Percentiles rank a stretch among this genome's conserved stretches.
Evolutionary conservation across 2,797 vertebrate species (phyloP).

Genomic region (Coregonus sp.): DNA sequence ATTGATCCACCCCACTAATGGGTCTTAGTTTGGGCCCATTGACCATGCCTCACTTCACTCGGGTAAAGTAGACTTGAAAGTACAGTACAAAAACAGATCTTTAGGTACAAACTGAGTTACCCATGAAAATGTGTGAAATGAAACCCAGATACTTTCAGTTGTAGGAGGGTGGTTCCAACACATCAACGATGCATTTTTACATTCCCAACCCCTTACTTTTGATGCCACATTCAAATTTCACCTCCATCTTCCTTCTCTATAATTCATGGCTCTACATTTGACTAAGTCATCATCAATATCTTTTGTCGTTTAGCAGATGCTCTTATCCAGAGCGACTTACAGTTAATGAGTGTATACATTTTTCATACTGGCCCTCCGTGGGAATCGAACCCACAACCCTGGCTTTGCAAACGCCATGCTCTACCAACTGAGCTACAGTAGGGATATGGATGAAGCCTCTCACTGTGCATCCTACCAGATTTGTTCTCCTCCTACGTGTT

Average conservation of each 20-base stretch:
- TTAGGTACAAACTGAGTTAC: not conserved
- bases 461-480: not conserved
- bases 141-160: not conserved
- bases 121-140: not conserved
- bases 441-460: not conserved
- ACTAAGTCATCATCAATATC: not conserved
- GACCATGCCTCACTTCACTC: constrained; percentile 23
- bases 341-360: no score
- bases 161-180: not conserved
- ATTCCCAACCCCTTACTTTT: not conserved
- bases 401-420: no score
- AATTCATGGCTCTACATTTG: constrained; percentile 10
- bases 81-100: constrained; percentile 10
- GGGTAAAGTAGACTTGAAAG: constrained; percentile 8
- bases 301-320: no score
- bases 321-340: no score
- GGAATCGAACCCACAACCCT: no score
- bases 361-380: no score
- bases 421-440: no score
- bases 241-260: constrained; percentile 3
- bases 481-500: not conserved
- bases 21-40: constrained; percentile 29
- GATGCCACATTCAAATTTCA: not conserved
- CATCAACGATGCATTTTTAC: not conserved
- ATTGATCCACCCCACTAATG: constrained; percentile 23